Evolutionary conservation across 2,113 vertebrate species (phyloP).

Genomic region (Pteronura brasiliensis): DNA sequence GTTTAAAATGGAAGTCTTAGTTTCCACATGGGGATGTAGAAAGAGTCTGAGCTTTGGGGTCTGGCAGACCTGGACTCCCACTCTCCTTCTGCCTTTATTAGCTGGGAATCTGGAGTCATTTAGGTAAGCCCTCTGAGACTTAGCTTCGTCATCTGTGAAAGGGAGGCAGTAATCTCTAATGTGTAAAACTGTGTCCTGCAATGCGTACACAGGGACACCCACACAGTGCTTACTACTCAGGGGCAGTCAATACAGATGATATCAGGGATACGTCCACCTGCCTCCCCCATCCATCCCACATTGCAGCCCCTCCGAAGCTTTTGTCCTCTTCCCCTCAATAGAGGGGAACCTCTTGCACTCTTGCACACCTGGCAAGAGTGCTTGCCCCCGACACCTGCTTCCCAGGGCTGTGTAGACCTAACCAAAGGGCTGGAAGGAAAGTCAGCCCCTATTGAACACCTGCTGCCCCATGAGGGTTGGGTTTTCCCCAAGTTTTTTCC

Average conservation of each 20-base stretch:
- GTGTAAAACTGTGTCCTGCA: not conserved
- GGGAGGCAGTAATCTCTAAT: not conserved
- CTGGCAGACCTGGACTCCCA: not conserved
- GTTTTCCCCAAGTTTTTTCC: conserved; percentile 6
- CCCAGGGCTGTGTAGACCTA: not conserved
- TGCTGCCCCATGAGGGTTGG: not conserved
- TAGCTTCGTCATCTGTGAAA: not conserved
- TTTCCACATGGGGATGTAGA: not conserved
- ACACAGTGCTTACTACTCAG: not conserved
- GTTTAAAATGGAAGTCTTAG: not conserved
- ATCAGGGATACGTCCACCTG: not conserved
- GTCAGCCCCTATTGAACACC: not conserved
- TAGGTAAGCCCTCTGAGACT: not conserved
- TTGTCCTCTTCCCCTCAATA: not conserved
- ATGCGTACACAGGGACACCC: not conserved
- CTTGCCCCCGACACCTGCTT: not conserved
- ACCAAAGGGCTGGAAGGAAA: not conserved
- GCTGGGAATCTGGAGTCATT: not conserved
- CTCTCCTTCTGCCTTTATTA: not conserved
- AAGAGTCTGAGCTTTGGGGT: not conserved
- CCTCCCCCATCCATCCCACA: not conserved
- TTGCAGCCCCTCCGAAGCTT: not conserved
- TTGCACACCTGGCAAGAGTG: too few species aligned
- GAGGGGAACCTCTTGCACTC: too few species aligned
- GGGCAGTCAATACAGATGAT: not conserved